These are phyloP conservation scores for Hemithea aestivaria DNA, from an alignment of 2,888 invertebrate species.

Conservation along the genomic window DNA sequence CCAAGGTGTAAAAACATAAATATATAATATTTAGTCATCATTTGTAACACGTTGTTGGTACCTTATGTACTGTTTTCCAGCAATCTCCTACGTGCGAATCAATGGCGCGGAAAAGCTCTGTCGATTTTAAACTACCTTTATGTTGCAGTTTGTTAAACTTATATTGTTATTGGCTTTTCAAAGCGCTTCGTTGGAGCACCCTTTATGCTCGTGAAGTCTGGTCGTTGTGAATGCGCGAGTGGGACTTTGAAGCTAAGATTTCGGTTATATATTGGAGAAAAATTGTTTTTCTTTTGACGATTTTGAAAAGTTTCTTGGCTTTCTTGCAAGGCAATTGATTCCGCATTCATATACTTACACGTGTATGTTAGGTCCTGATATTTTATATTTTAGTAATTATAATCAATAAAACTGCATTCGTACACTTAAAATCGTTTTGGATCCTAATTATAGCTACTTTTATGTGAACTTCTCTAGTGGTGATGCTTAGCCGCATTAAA, in stretches of 20 bases:
- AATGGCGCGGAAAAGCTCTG: constrained; percentile 59
- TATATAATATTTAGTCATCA: no score
- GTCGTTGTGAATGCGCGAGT: constrained; percentile 18
- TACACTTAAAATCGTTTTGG: no score
- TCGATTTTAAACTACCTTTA: constrained; percentile 58
- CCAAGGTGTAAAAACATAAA: no score
- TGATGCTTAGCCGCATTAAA: no score
- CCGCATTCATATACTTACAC: no score
- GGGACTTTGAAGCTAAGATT: constrained; percentile 13
- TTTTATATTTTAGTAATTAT: no score
- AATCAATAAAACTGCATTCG: no score
- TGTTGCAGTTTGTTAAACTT: constrained; percentile 57
- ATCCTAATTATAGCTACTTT: no score
- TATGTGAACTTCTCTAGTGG: no score
- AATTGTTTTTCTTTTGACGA: neutral
- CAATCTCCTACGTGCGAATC: constrained; percentile 44
- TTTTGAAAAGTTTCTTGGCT: no score
- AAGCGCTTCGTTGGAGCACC: constrained; percentile 28
- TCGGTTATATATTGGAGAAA: constrained; percentile 3
- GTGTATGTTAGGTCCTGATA: no score
- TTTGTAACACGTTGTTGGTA: constrained; percentile 1
- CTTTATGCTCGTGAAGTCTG: constrained; percentile 26
- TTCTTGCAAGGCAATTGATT: no score
- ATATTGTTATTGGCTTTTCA: constrained; percentile 59
- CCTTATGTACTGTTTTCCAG: constrained; percentile 11